A percentile compares a stretch with the other conserved stretches of the same genome.
phyloP scores from a whole-genome alignment of 2,888 invertebrate genomes.

The Parochlus steinenii region DNA sequence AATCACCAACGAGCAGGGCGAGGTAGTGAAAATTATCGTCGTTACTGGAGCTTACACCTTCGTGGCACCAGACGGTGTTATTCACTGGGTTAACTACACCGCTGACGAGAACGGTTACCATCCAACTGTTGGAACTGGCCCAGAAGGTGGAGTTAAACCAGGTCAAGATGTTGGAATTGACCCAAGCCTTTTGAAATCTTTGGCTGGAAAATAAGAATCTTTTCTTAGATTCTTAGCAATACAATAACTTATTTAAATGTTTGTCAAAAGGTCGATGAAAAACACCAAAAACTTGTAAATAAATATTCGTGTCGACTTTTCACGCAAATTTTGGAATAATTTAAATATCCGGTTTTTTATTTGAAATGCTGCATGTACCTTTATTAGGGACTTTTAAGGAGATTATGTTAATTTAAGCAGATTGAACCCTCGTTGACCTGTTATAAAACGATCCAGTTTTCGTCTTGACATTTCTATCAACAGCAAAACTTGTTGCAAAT shows the following conservation, averaged over 20 bases:
- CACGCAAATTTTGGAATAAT: too few species aligned
- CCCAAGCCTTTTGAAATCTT: slow-evolving; percentile 14
- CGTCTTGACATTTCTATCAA: too few species aligned
- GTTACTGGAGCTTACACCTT: slow-evolving; percentile 7
- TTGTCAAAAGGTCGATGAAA: not conserved
- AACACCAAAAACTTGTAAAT: too few species aligned
- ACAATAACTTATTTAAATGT: not conserved
- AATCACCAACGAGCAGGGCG: slow-evolving; percentile 11
- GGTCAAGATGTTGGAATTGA: slow-evolving; percentile 14
- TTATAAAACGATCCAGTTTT: too few species aligned
- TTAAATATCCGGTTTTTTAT: too few species aligned
- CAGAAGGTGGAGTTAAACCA: slow-evolving; percentile 14
- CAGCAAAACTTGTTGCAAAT: too few species aligned
- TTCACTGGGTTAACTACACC: slow-evolving; percentile 9
- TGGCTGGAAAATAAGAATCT: slow-evolving; percentile 13
- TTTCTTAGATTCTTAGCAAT: too few species aligned
- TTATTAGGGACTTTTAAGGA: too few species aligned
- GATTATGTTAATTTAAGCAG: too few species aligned
- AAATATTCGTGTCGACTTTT: too few species aligned
- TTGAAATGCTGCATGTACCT: too few species aligned
- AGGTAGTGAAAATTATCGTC: slow-evolving; percentile 9
- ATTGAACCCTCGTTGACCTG: too few species aligned
- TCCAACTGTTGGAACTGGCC: slow-evolving; percentile 14
- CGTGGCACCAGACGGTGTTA: slow-evolving; percentile 10
- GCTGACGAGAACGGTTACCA: slow-evolving; percentile 13